Evolutionary conservation across 1,140 invertebrate species (phyloP), one percentile per base, ranked within the genome.

Genomic region (Lordiphosa mommai): DNA sequence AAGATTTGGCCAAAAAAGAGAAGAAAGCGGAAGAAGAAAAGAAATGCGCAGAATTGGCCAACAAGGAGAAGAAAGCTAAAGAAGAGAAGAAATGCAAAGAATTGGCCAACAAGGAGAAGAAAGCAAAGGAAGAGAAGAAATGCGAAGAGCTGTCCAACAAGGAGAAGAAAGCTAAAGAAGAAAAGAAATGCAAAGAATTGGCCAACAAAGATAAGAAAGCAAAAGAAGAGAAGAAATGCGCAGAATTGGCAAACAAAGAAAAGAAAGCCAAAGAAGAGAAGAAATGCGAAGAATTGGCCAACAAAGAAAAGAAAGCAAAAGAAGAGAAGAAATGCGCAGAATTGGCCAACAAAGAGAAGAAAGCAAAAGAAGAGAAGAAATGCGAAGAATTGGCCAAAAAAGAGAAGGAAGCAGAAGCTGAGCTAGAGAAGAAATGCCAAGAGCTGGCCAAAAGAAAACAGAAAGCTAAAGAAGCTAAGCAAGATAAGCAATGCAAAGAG

Each of bases 51-150:
- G 13, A 27, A 5, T 17, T 8, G 0, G 13, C 7, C 9, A 20
- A 20, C 3, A 20, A 20, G 17, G 4, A 20, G 17, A 20, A 20
- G n/a, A n/a, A n/a, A n/a, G n/a, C n/a, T n/a, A 23, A 23, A 23
- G 5, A 29, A 36, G 20, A 14, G 7, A 27, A 29, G 14, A 23
- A 36, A 4, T 0, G 10, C 8, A 34, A 48, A 33, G n/a, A 6
- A 27, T 5, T 36, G 4, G 41, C 1, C 17, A 20, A 1, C 9
- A 7, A 34, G 16, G 8, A n/a, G n/a, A n/a, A n/a, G n/a, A n/a
- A 40, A 43, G 34, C 16, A 16, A 9, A 55, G 2, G 29, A 38
- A 33, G 48, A 44, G 4, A 56, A 32, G 13, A 34, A 47, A 9
- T 1, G 7, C n/a, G 3, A 14, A 23, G 10, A 34, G 2, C 4